phyloP scores from a whole-genome alignment of 2,888 invertebrate species.

The Amphipoea lucens region DNA sequence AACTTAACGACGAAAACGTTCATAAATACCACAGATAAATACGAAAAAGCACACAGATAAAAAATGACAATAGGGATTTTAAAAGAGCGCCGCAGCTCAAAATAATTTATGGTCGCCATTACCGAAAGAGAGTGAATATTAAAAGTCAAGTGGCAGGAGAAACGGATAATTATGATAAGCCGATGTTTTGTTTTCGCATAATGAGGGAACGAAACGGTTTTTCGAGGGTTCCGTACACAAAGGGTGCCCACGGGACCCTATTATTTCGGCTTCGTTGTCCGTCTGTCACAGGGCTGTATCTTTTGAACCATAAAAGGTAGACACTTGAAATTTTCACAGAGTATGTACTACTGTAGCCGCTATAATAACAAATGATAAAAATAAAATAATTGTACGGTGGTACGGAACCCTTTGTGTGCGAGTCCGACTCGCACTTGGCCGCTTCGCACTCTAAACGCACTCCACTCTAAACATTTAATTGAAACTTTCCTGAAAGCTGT shows the following conservation, averaged over 20 bases:
- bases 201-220: slow-evolving; percentile 59
- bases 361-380: not conserved
- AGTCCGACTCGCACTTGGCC: not conserved
- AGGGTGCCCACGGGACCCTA: not conserved
- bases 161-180: slow-evolving; percentile 70
- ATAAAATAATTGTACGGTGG: not conserved
- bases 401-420: not conserved
- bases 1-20: slow-evolving; percentile 37
- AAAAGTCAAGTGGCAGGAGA: slow-evolving; percentile 56
- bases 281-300: not conserved
- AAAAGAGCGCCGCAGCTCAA: slow-evolving; percentile 43
- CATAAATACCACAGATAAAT: slow-evolving; percentile 21
- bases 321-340: not conserved
- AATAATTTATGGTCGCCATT: slow-evolving; percentile 63
- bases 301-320: not conserved
- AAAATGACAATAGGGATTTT: slow-evolving; percentile 58
- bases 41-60: slow-evolving; percentile 49
- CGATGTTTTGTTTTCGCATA: slow-evolving; percentile 66
- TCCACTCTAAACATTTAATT: no score
- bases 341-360: not conserved
- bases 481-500: no score
- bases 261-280: no score
- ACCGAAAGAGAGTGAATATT: slow-evolving; percentile 56
- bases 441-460: not conserved
- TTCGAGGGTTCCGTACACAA: not conserved